phyloP scores from a whole-genome alignment of 1,140 invertebrate genomes.

The Rhynchophorus ferrugineus region DNA sequence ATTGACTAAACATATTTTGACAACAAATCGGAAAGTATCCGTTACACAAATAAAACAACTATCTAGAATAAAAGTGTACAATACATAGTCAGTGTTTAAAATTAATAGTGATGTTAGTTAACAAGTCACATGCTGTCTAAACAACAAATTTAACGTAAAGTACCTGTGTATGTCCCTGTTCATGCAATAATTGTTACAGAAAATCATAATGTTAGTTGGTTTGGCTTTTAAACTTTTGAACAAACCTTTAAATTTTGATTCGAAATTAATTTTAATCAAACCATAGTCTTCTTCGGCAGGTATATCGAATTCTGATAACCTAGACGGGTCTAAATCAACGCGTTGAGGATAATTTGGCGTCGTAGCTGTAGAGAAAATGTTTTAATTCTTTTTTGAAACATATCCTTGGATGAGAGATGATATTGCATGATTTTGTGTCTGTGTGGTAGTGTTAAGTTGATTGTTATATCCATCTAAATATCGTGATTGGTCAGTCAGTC shows the following conservation, averaged over 20 bases:
- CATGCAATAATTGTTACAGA: too few relatives aligned
- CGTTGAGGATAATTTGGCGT: conserved; percentile 30
- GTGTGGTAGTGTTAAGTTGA: too few relatives aligned
- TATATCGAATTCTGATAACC: conserved; percentile 15
- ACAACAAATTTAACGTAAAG: too few relatives aligned
- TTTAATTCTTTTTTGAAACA: conserved; percentile 6
- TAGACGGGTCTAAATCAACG: conserved; percentile 16
- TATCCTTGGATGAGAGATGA: background rate
- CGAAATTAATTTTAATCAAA: background rate
- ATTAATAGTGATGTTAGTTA: background rate
- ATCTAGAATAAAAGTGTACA: background rate
- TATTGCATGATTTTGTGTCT: too few relatives aligned
- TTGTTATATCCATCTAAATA: too few relatives aligned
- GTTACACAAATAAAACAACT: too few relatives aligned
- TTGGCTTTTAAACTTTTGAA: background rate
- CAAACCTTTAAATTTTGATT: conserved; percentile 6
- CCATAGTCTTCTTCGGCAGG: background rate
- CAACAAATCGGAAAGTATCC: too few relatives aligned
- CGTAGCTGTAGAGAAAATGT: conserved; percentile 28
- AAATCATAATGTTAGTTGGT: background rate
- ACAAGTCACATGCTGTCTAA: too few relatives aligned
- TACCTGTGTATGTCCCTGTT: too few relatives aligned
- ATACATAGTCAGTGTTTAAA: background rate
- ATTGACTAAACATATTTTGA: background rate
- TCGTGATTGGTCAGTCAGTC: too few relatives aligned